A percentile compares a stretch with the other conserved stretches of the same genome.
These are phyloP conservation scores for Probaryconus sp. DNA, from an alignment of 1,140 invertebrate species.

Conservation along the genomic window DNA sequence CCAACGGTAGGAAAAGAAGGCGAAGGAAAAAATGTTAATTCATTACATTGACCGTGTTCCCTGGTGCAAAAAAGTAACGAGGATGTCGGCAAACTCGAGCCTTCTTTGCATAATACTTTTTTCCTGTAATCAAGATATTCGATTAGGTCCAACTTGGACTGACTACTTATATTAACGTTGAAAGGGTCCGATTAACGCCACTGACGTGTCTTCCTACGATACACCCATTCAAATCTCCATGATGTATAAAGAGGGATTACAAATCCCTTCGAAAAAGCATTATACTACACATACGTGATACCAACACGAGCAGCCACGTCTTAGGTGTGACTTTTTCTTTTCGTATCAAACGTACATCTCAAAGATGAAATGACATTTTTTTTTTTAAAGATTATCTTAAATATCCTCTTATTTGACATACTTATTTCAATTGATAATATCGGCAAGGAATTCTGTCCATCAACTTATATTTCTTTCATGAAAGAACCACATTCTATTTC, in stretches of 20 bases:
- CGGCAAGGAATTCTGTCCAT: conserved; percentile 21
- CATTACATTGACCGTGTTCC: conserved; percentile 31
- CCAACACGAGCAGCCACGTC: conserved; percentile 1
- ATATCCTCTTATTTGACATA: conserved; percentile 50
- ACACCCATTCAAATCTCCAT: conserved; percentile 50
- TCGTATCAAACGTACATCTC: conserved; percentile 35
- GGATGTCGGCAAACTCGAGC: conserved; percentile 38
- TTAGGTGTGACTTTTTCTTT: conserved; percentile 46
- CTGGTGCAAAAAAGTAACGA: conserved; percentile 39
- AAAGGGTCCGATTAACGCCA: conserved; percentile 55
- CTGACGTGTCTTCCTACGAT: conserved; percentile 51
- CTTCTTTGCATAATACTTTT: conserved; percentile 59
- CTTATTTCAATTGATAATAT: conserved; percentile 38
- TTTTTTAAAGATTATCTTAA: conserved; percentile 51
- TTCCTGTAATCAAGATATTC: conserved; percentile 59
- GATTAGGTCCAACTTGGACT: conserved; percentile 48
- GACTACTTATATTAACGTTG: conserved; percentile 59
- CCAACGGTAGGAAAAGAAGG: conserved; percentile 1
- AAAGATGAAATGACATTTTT: conserved; percentile 54
- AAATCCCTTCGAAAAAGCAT: conserved; percentile 53
- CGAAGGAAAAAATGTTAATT: conserved; percentile 32
- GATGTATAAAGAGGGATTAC: conserved; percentile 59
- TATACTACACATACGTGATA: conserved; percentile 10
- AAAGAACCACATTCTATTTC: conserved; percentile 12
- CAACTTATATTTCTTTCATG: conserved; percentile 2